Conservation (phyloP, 2,113 vertebrate genomes). For the Porphyrio hochstetteri region DNA sequence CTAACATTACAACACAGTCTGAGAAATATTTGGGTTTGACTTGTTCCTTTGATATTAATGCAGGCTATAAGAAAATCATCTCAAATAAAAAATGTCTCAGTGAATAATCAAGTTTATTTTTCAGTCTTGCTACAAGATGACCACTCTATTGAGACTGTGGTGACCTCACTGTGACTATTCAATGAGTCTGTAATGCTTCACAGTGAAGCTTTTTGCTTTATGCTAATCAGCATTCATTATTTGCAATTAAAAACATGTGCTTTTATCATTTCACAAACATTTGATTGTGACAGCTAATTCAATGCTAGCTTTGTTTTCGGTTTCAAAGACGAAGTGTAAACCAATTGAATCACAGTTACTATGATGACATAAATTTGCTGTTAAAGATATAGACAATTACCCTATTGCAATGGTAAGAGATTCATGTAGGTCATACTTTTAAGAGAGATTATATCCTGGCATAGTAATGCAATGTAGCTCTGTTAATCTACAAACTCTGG, state of each 20-base stretch:
- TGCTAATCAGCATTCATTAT: slow-evolving; percentile 64
- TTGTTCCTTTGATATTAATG: slow-evolving; percentile 49
- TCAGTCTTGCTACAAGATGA: slow-evolving; percentile 64
- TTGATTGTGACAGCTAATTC: slow-evolving; percentile 70
- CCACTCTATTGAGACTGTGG: slow-evolving; percentile 21
- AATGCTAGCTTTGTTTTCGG: slow-evolving; percentile 67
- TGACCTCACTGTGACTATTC: slow-evolving; percentile 64
- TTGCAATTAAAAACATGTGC: slow-evolving; percentile 62
- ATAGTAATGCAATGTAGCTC: neutral
- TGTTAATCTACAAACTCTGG: neutral
- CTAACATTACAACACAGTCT: neutral
- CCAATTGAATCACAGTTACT: slow-evolving; percentile 12
- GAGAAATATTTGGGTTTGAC: slow-evolving; percentile 35
- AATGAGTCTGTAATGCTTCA: slow-evolving; percentile 36
- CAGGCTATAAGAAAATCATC: slow-evolving; percentile 31
- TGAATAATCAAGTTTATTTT: slow-evolving; percentile 65
- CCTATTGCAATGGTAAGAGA: neutral
- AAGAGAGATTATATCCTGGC: neutral
- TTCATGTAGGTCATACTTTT: neutral
- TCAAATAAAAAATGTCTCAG: slow-evolving; percentile 23
- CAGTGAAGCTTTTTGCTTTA: slow-evolving; percentile 63
- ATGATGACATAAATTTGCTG: slow-evolving; percentile 25
- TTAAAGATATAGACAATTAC: neutral
- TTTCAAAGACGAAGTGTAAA: slow-evolving; percentile 45
- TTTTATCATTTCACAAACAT: slow-evolving; percentile 73